Conservation (phyloP, 2,888 invertebrate species). For the Melipona bicolor region DNA sequence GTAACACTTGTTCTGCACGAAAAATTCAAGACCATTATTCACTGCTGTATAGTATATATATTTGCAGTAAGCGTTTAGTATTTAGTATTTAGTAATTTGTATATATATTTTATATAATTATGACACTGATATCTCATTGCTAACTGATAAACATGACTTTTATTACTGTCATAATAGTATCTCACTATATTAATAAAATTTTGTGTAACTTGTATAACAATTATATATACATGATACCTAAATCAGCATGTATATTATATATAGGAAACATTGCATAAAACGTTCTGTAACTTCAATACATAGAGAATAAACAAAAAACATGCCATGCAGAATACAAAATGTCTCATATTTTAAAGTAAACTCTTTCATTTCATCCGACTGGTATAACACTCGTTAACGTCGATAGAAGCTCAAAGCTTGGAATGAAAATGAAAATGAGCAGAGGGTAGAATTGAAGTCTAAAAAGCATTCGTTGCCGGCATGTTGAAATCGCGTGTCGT, state of each 20-base stretch:
- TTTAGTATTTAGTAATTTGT: too few relatives aligned
- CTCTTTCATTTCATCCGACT: not conserved
- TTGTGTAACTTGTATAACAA: too few relatives aligned
- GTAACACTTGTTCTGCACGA: too few relatives aligned
- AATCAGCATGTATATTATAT: not conserved
- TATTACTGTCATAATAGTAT: too few relatives aligned
- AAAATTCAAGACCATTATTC: too few relatives aligned
- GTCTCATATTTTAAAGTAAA: slow-evolving; percentile 13
- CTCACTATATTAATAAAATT: too few relatives aligned
- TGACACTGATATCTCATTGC: too few relatives aligned
- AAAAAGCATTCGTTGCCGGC: not conserved
- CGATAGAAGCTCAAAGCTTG: not conserved
- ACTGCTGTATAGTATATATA: too few relatives aligned
- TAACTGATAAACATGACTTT: too few relatives aligned
- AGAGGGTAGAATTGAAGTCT: not conserved
- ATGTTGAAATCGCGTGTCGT: not conserved
- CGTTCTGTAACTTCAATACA: not conserved
- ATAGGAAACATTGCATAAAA: not conserved
- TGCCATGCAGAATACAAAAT: not conserved
- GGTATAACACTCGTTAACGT: not conserved
- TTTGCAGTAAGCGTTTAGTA: too few relatives aligned
- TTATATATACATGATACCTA: too few relatives aligned
- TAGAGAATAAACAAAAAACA: not conserved
- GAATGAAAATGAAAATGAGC: not conserved
- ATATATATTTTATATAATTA: too few relatives aligned